Evolutionary conservation across 2,888 invertebrate genomes (phyloP).

Genomic region (Mycalesis mineus): DNA sequence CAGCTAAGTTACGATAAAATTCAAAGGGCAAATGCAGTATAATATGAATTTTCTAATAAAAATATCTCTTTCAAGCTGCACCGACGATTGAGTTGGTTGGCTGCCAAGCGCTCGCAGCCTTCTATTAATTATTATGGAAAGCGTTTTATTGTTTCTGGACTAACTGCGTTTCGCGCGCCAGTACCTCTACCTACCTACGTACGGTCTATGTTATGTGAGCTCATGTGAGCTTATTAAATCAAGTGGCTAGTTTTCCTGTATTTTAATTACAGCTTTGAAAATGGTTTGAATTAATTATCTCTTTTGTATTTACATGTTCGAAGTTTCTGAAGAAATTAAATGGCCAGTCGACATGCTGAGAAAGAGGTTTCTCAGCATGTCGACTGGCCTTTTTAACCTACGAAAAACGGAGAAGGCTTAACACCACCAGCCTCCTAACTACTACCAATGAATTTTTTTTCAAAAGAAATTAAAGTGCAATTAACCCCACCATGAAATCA

Average conservation of each 20-base stretch:
- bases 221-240: not conserved
- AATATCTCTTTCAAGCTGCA: not conserved
- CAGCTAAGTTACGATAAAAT: too few relatives aligned
- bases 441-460: too few relatives aligned
- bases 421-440: too few relatives aligned
- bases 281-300: not conserved
- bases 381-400: too few relatives aligned
- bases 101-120: constrained; percentile 16
- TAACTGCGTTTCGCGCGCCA: not conserved
- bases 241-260: not conserved
- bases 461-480: too few relatives aligned
- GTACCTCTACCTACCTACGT: not conserved
- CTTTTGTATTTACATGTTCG: too few relatives aligned
- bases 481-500: too few relatives aligned
- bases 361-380: too few relatives aligned
- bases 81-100: constrained; percentile 30
- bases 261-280: not conserved
- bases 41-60: constrained; percentile 9
- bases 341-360: too few relatives aligned
- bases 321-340: too few relatives aligned
- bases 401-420: too few relatives aligned
- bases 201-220: not conserved
- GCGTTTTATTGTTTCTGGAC: constrained; percentile 5
- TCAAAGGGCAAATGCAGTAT: not conserved
- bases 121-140: constrained; percentile 15